Evolutionary conservation across 2,797 vertebrate species (phyloP).

Genomic region (Phoxinus dragarum): DNA sequence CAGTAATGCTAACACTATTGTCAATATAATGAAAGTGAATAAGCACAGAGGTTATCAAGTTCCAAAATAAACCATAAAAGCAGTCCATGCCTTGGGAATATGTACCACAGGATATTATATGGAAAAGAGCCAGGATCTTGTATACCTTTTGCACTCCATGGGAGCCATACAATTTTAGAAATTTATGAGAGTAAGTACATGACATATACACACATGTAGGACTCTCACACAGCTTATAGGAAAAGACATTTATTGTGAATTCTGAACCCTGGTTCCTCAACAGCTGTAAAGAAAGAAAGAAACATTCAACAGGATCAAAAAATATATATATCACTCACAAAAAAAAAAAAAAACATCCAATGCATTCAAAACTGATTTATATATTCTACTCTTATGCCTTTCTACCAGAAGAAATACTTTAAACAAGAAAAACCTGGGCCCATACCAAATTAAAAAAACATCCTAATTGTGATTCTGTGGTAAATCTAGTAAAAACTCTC

Average conservation of each 20-base stretch:
- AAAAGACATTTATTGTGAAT: conserved; percentile 84
- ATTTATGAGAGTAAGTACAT: background rate
- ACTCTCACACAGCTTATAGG: conserved; percentile 71
- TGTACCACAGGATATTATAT: background rate
- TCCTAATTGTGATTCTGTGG: conserved; percentile 57
- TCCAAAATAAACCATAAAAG: background rate
- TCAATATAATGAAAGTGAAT: background rate
- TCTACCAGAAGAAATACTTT: conserved; percentile 30
- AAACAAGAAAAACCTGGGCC: conserved; percentile 27
- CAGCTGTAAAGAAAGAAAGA: conserved; percentile 70
- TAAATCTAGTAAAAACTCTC: conserved; percentile 58
- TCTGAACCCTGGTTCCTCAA: conserved; percentile 78
- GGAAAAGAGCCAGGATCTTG: background rate
- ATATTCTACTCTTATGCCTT: conserved; percentile 39
- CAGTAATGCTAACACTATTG: background rate
- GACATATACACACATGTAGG: background rate
- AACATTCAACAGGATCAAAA: conserved; percentile 31
- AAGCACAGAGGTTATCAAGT: background rate
- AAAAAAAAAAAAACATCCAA: conserved; percentile 64
- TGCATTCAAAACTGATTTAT: conserved; percentile 65
- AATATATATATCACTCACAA: background rate
- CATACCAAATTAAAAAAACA: conserved; percentile 44
- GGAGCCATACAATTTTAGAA: background rate
- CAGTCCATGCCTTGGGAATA: background rate
- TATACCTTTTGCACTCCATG: background rate